Evolutionary conservation across 2,888 invertebrate species (phyloP).

Genomic region (Aspidiotus rigidus): DNA sequence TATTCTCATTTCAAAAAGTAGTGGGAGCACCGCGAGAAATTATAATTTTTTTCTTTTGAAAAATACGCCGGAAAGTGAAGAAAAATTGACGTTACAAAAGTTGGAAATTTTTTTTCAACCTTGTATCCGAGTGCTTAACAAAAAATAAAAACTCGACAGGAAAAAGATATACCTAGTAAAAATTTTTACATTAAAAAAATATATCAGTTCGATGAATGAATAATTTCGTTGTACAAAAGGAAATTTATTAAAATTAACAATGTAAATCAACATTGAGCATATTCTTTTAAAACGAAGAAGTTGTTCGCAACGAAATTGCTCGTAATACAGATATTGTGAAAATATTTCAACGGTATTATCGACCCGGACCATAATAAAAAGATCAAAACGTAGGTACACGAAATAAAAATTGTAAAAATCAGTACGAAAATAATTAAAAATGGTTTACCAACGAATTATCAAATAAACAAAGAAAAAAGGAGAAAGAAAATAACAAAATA

Average conservation of each 20-base stretch:
- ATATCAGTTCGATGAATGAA: not conserved
- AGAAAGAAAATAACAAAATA: slow-evolving; percentile 13
- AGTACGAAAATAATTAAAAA: not conserved
- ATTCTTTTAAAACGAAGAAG: no score
- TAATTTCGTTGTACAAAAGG: slow-evolving; percentile 2
- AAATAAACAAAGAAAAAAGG: slow-evolving; percentile 1
- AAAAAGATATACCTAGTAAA: not conserved
- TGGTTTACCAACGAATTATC: not conserved
- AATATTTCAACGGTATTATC: no score
- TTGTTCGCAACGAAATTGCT: no score
- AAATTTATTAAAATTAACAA: no score
- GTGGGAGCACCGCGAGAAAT: no score
- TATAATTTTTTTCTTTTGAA: no score
- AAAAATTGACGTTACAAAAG: no score
- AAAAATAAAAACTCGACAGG: not conserved
- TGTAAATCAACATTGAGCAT: no score
- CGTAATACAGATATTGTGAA: no score
- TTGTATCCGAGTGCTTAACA: not conserved
- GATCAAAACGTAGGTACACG: not conserved
- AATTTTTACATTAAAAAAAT: not conserved
- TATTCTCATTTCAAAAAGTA: no score
- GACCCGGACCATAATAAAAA: no score
- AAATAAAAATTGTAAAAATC: not conserved
- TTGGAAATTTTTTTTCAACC: not conserved
- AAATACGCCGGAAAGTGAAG: no score